These are phyloP conservation scores for Oreotragus oreotragus DNA, from an alignment of 2,113 vertebrate species.

Conservation along the genomic window DNA sequence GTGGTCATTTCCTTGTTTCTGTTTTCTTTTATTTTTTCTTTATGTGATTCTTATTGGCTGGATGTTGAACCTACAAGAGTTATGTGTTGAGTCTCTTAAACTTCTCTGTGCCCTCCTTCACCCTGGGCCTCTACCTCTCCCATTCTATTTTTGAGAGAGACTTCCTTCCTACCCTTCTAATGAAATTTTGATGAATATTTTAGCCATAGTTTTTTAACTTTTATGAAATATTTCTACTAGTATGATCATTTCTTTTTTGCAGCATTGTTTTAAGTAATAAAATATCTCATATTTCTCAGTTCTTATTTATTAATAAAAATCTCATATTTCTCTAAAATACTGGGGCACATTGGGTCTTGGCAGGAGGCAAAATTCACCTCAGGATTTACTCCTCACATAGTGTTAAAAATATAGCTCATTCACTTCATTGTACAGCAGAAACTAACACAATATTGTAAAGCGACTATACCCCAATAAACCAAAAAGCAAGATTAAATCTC, in stretches of 20 bases:
- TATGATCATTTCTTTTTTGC: not conserved
- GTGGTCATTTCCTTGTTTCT: not conserved
- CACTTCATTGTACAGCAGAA: not conserved
- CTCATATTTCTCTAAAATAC: not conserved
- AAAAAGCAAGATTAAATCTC: not conserved
- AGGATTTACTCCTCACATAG: not conserved
- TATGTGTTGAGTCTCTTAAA: not conserved
- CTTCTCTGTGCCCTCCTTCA: not conserved
- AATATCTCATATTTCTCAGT: not conserved
- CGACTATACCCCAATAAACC: not conserved
- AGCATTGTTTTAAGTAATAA: not conserved
- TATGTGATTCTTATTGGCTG: not conserved
- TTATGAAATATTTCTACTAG: not conserved
- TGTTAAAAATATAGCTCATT: not conserved
- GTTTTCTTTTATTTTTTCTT: not conserved
- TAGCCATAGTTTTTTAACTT: not conserved
- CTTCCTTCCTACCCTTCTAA: not conserved
- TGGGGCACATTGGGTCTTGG: not conserved
- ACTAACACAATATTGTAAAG: not conserved
- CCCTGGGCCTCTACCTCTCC: not conserved
- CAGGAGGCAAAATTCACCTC: not conserved
- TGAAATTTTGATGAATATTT: not conserved
- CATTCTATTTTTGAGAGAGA: not conserved
- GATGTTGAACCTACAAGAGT: not conserved
- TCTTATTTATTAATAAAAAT: not conserved